Base-by-base conservation (phyloP, 1,140 invertebrate species). In the Parapsyche elsis region DNA sequence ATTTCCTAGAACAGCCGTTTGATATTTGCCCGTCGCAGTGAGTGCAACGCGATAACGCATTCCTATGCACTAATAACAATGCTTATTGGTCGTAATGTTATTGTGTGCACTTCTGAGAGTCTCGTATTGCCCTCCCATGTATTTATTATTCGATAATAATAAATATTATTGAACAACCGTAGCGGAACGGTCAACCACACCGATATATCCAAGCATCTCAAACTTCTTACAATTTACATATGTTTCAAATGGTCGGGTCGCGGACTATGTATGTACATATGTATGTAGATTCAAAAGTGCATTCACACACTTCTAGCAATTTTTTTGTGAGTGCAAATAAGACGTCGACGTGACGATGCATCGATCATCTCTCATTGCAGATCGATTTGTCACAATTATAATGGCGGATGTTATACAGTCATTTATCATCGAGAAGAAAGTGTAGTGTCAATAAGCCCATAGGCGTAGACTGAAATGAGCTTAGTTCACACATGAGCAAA, bases 91-190 rank as follows among this genome's bases (percentile, higher is more conserved):
- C 49, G 16, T 67, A 24, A 67, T 67, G 24, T 67, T 67, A 67
- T 67, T 67, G 64, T 67, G 23, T 67, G 9, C 9, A 23, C 64
- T 10, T 26, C 24, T 38, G 57, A 38, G 30, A 61, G 57, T 19
- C 57, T 38, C 57, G 57, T 61, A 38, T 61, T 61, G 57, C 57
- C 30, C 57, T 61, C 16, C 57, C 57, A 61, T 38, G 30, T 61
- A 61, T 61, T 61, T 61, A 61, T 61, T 61, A 61, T 61, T 61
- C 57, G 57, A 61, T 61, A 61, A 61, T 61, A 61, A 61, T 61
- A 61, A 61, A 61, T 21, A 61, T 61, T 61, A 61, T 61, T 21
- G 57, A 61, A 61, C 57, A 61, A 19, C 21, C 57, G 57, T 21
- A 21, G n/a, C 57, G 57, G 57, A 61, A 61, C 57, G 57, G 57